phyloP scores from a whole-genome alignment of 2,888 invertebrate genomes.

The Apodemia mormo region DNA sequence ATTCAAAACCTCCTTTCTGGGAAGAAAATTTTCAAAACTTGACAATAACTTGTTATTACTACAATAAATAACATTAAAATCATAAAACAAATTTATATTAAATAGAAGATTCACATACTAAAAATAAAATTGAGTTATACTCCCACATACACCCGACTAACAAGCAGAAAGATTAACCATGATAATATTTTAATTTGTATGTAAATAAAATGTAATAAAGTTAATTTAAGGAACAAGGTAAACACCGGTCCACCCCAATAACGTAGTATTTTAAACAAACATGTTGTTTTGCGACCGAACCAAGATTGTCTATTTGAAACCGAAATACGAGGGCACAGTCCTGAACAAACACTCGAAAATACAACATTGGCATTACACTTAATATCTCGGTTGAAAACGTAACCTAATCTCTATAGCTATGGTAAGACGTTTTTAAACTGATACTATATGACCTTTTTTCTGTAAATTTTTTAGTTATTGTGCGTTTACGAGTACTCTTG shows the following conservation, averaged over 20 bases:
- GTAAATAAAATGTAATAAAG: slow-evolving; percentile 35
- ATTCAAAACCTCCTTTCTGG: no score
- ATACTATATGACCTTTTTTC: neutral
- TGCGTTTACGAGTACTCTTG: no score
- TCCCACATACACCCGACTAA: neutral
- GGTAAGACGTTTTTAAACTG: slow-evolving; percentile 2
- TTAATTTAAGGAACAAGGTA: slow-evolving; percentile 33
- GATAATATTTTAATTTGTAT: slow-evolving; percentile 25
- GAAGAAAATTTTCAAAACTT: no score
- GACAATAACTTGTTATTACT: no score
- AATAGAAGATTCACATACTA: neutral
- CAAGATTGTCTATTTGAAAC: slow-evolving; percentile 40
- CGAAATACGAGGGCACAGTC: slow-evolving; percentile 40
- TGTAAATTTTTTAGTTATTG: no score
- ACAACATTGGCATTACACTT: slow-evolving; percentile 42
- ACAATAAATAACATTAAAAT: neutral
- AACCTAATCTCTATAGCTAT: slow-evolving; percentile 36
- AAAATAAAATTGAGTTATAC: neutral
- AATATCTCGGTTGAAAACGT: slow-evolving; percentile 39
- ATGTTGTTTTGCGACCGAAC: slow-evolving; percentile 37
- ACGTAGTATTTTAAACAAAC: slow-evolving; percentile 41
- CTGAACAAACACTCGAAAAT: slow-evolving; percentile 44
- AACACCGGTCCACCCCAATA: slow-evolving; percentile 34
- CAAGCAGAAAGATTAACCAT: slow-evolving; percentile 17
- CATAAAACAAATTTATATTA: neutral